Evolutionary conservation across 2,113 vertebrate genomes (phyloP), one percentile per base, ranked within the genome.

Genomic region (Mandrillus leucophaeus): DNA sequence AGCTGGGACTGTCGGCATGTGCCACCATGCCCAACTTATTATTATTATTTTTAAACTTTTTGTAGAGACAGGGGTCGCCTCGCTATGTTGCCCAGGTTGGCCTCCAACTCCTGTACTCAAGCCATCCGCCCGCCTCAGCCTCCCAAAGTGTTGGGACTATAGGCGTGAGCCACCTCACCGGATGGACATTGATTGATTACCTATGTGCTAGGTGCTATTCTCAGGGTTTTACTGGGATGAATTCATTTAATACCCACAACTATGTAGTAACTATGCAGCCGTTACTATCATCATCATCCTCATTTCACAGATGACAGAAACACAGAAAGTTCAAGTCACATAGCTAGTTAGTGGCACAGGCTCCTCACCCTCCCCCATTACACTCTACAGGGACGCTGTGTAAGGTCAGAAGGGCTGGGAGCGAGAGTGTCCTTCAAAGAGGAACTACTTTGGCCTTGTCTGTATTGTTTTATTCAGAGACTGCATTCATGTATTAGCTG

Each of bases 261-360:
- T 64, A 22, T 59, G 14, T 13, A 66, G 72, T 80, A 68, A 59
- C 40, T 38, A 43, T 61, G 79, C 45, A 64, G 40, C 50, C 20
- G 1, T 85, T 85, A 35, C 43, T 96, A 50, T 76, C 23, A 45
- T 83, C 45, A 52, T 85, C 72, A 73, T 50, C 43, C 43, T n/a
- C 14, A 23, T 84, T 85, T 84, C 89, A 84, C 68, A 94, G 68
- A 81, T 10, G 59, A 82, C 73, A 87, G 88, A 92, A 43, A 64
- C 50, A 85, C 66, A 87, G 88, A 92, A 38, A 64, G 48, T 85
- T 92, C 40, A 96, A 89, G 66, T 35, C 66, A 68, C 66, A 70
- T 0, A 59, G 32, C 72, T 61, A 68, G 80, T 92, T 81, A 94
- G 79, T 76, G 55, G 38, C 70, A 84, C 70, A 84, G 75, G 70